Percentiles rank a stretch among this genome's conserved stretches.
Evolutionary conservation across 2,797 vertebrate genomes (phyloP).

Genomic region (Malacoctenus gilli): DNA sequence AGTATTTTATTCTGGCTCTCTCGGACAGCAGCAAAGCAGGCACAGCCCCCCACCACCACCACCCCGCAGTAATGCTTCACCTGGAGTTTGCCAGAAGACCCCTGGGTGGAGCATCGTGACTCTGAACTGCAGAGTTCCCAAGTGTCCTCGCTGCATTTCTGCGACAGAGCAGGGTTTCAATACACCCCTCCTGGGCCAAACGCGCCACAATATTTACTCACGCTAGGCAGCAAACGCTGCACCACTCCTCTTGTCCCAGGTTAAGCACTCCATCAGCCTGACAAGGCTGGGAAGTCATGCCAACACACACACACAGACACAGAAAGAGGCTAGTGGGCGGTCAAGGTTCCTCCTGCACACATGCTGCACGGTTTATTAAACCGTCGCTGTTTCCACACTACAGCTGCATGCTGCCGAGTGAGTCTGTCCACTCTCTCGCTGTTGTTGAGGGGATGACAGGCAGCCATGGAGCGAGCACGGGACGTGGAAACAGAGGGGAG

Average conservation of each 20-base stretch:
- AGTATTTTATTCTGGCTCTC: too few relatives aligned
- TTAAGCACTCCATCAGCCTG: constrained; percentile 75
- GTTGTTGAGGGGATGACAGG: constrained; percentile 48
- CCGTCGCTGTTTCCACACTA: constrained; percentile 10
- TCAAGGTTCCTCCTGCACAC: constrained; percentile 34
- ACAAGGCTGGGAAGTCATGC: constrained; percentile 63
- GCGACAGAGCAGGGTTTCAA: constrained; percentile 52
- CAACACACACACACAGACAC: constrained; percentile 38
- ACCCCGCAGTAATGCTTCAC: too few relatives aligned
- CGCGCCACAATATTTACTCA: constrained; percentile 79
- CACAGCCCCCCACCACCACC: too few relatives aligned
- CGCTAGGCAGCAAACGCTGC: constrained; percentile 65
- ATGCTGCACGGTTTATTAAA: constrained; percentile 24
- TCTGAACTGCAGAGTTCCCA: constrained; percentile 45
- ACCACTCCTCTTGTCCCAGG: constrained; percentile 61
- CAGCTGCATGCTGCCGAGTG: too few relatives aligned
- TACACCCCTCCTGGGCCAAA: constrained; percentile 57
- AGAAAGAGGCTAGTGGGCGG: constrained; percentile 12
- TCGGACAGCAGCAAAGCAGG: too few relatives aligned
- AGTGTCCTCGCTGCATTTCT: constrained; percentile 22
- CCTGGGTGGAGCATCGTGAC: neutral
- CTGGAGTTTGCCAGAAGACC: neutral
- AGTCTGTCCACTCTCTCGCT: constrained; percentile 22
- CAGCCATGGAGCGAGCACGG: constrained; percentile 20
- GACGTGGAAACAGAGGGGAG: constrained; percentile 1